Evolutionary conservation across 2,113 vertebrate genomes (phyloP).

Genomic region (Larimichthys crocea): DNA sequence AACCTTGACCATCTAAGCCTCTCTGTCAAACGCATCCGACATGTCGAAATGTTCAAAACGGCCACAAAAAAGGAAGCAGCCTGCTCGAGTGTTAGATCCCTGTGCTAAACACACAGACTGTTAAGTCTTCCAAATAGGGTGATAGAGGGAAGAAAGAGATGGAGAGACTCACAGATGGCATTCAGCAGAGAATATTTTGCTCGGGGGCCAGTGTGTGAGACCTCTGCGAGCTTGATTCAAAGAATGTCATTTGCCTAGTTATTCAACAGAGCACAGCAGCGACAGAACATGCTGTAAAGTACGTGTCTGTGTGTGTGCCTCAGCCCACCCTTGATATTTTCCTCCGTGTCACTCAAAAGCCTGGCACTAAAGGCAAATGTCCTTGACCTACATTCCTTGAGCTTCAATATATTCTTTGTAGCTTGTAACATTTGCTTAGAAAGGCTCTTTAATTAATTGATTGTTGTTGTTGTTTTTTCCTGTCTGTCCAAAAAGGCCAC

Average conservation of each 20-base stretch:
- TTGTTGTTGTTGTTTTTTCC: not conserved
- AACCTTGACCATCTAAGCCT: not conserved
- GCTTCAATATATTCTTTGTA: conserved; percentile 5
- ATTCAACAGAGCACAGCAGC: conserved; percentile 49
- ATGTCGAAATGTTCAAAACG: not conserved
- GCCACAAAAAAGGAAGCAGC: not conserved
- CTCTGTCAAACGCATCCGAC: not conserved
- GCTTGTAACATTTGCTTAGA: not conserved
- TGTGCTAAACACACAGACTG: not conserved
- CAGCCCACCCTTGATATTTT: conserved; percentile 59
- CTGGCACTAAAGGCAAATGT: conserved; percentile 38
- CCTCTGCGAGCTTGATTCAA: conserved; percentile 56
- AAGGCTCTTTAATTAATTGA: not conserved
- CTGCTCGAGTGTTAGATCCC: not conserved
- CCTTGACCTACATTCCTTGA: conserved; percentile 55
- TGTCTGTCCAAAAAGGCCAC: not conserved
- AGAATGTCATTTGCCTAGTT: conserved; percentile 64
- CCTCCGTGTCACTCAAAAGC: conserved; percentile 39
- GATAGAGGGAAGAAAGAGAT: not conserved
- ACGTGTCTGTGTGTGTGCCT: conserved; percentile 8
- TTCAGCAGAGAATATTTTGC: conserved; percentile 56
- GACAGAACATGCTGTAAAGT: conserved; percentile 21
- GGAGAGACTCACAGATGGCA: conserved; percentile 64
- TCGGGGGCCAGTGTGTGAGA: conserved; percentile 55
- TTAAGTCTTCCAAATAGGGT: conserved; percentile 23